A percentile compares a stretch with the other conserved stretches of the same genome.
Conservation (phyloP, 2,797 vertebrate genomes). For the Bradypus variegatus region DNA sequence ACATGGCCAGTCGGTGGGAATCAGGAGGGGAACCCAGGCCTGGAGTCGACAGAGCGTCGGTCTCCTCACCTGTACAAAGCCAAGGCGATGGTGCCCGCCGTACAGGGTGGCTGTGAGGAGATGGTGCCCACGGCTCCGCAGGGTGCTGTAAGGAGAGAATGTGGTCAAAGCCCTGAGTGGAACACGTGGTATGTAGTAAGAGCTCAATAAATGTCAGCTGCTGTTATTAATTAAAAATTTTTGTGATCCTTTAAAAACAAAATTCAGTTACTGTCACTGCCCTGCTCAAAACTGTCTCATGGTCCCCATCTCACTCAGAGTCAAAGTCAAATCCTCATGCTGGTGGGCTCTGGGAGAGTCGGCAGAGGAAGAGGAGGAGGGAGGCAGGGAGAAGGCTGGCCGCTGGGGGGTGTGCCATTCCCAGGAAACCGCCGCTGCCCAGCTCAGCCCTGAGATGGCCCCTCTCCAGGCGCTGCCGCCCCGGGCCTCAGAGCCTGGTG, state of each 20-base stretch:
- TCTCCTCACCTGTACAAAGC: background rate
- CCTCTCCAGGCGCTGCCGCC: background rate
- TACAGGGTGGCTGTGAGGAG: background rate
- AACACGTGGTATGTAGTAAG: background rate
- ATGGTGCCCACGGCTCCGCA: background rate
- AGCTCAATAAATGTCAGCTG: background rate
- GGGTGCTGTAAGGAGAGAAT: background rate
- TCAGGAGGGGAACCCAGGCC: background rate
- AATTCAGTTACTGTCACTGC: background rate
- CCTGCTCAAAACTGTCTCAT: background rate
- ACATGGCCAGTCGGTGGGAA: background rate
- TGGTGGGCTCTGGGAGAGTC: background rate
- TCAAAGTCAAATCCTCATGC: background rate
- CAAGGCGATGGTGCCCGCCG: background rate
- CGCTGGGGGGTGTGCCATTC: conserved; percentile 48
- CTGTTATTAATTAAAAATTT: background rate
- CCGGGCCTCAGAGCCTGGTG: background rate
- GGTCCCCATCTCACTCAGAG: background rate
- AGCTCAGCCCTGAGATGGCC: background rate
- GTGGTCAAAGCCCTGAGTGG: background rate
- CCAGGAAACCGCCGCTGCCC: conserved; percentile 31
- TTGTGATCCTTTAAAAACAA: background rate
- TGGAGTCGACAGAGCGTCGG: background rate
- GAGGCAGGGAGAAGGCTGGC: conserved; percentile 14
- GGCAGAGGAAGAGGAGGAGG: background rate